Base-by-base conservation (phyloP, 1,140 invertebrate genomes). In the Hylyphantes graminicola region DNA sequence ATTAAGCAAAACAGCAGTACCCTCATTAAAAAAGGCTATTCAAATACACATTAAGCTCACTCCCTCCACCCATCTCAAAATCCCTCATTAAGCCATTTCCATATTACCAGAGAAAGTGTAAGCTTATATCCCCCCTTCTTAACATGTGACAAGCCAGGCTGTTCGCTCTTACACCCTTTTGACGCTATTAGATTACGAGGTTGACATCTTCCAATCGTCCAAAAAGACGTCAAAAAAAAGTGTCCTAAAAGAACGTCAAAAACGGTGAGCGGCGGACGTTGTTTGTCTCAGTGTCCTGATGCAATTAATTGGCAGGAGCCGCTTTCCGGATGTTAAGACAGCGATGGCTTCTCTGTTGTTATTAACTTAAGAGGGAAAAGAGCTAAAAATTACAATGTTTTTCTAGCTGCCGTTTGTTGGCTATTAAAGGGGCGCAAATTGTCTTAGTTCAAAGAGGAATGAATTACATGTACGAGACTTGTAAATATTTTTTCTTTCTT, bases 141-240 rank as follows among this genome's bases (percentile, higher is more conserved):
- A 51, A 11, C 54, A 53, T 21, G n/a, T 70, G 68, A 70, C 68
- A 70, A 70, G 68, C 50, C 50, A 53, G 68, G 54, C 68, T 50
- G 12, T 51, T 51, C 50, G 12, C 15, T 51, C 15, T 17, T 48
- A 50, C 35, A 11, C 3, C 21, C 50, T 48, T 70, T 17, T 59
- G 48, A 48, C 50, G 21, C 68, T 70, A 70, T 70, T 70, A 53
- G 68, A 70, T 70, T 70, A 70, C 68, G 51, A 48, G 50, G 50
- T 12, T 15, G n/a, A 51, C 68, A 70, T 70, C 68, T 70, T 53
- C n/a, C 50, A 4, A 35, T 19, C 64, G n/a, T 6, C 19, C 19
- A 7, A 48, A 70, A 51, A 70, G 68, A 70, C 50, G 35, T n/a
- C 68, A 59, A 59, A 13, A 13, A 59, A 59, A 59, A 59, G 6